phyloP scores from a whole-genome alignment of 2,797 vertebrate genomes.

The Lithobates sylvaticus region DNA sequence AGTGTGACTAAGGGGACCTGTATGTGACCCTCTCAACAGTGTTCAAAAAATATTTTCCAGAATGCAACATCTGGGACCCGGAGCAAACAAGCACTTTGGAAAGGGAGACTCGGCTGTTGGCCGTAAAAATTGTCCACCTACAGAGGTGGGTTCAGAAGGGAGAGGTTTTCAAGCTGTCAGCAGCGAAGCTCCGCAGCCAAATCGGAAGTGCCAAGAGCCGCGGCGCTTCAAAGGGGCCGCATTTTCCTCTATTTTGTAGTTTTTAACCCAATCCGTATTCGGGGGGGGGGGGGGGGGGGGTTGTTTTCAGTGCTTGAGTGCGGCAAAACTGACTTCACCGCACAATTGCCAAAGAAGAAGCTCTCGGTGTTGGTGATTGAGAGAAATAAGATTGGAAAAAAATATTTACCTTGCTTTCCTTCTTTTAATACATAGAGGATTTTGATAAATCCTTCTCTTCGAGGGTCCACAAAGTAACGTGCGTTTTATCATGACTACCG shows the following conservation, averaged over 20 bases:
- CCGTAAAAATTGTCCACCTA: constrained; percentile 73
- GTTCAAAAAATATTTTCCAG: constrained; percentile 75
- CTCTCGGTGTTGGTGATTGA: too few relatives aligned
- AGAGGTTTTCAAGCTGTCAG: constrained; percentile 75
- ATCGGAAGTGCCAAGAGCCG: constrained; percentile 70
- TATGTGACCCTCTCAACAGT: constrained; percentile 74
- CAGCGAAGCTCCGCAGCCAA: constrained; percentile 70
- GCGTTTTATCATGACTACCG: too few relatives aligned
- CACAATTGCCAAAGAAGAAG: too few relatives aligned
- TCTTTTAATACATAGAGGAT: too few relatives aligned
- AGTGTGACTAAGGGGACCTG: constrained; percentile 70
- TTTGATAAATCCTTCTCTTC: too few relatives aligned
- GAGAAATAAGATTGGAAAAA: too few relatives aligned
- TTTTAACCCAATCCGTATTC: neutral
- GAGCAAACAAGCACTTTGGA: constrained; percentile 75
- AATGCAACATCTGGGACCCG: constrained; percentile 72
- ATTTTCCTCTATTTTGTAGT: neutral
- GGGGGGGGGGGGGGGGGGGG: neutral
- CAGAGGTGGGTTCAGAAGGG: constrained; percentile 75
- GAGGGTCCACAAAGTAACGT: too few relatives aligned
- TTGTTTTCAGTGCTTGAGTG: too few relatives aligned
- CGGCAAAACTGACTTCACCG: too few relatives aligned
- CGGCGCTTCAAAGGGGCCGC: constrained; percentile 8
- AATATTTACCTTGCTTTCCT: too few relatives aligned
- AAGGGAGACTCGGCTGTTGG: constrained; percentile 72